Evolutionary conservation across 2,113 vertebrate species (phyloP).

Genomic region (Tychaedon coryphoeus): DNA sequence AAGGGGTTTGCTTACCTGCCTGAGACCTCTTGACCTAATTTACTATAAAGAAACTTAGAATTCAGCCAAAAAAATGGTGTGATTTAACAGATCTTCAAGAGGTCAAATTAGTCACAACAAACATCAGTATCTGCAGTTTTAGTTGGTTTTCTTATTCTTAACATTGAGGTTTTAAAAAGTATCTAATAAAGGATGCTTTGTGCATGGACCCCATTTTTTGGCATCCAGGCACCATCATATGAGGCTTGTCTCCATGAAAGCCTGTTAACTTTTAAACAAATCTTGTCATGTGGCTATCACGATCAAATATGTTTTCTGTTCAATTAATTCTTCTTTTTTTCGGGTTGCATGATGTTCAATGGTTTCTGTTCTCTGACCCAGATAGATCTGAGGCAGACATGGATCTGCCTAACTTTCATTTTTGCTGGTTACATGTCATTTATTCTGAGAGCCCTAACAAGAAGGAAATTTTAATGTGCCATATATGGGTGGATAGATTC

Average conservation of each 20-base stretch:
- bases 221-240: neutral
- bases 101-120: neutral
- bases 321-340: neutral
- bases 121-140: neutral
- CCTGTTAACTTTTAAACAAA: neutral
- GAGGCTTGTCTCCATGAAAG: neutral
- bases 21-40: conserved; percentile 27
- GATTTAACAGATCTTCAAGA: neutral
- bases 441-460: neutral
- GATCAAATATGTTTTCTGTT: neutral
- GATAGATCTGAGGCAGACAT: neutral
- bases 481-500: neutral
- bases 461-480: neutral
- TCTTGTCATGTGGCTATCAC: neutral
- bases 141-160: neutral
- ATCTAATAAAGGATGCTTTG: neutral
- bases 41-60: neutral
- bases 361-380: neutral
- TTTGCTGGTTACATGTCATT: neutral
- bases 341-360: neutral
- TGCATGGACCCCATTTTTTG: neutral
- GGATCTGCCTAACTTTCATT: neutral
- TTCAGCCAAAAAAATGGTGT: neutral
- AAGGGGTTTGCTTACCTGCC: neutral
- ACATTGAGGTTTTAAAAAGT: neutral